Conservation (phyloP, 2,888 invertebrate genomes). For the Ophion ellenae region DNA sequence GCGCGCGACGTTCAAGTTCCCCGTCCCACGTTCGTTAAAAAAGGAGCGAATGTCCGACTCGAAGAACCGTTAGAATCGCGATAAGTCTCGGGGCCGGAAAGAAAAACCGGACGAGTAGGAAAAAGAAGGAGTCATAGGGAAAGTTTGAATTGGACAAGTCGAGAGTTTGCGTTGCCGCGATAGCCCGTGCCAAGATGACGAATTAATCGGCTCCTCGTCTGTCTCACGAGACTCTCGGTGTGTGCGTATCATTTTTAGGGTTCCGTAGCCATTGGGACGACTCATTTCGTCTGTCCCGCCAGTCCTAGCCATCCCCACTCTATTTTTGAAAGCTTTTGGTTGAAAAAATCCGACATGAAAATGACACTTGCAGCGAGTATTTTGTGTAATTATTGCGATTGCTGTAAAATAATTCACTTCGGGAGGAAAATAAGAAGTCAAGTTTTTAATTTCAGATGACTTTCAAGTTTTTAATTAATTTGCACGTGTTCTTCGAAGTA, state of each 20-base stretch:
- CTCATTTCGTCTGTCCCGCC: neutral
- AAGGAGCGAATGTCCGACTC: slow-evolving; percentile 17
- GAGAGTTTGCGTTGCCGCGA: neutral
- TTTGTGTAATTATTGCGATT: too few species aligned
- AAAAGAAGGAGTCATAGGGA: slow-evolving; percentile 5
- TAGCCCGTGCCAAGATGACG: slow-evolving; percentile 10
- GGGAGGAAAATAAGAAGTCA: neutral
- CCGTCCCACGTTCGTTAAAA: slow-evolving; percentile 30
- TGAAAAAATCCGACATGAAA: neutral
- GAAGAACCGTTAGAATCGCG: slow-evolving; percentile 53
- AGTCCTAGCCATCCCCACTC: neutral
- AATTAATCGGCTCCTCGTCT: slow-evolving; percentile 2
- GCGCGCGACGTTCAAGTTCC: slow-evolving; percentile 10
- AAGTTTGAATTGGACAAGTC: neutral
- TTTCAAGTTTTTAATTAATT: neutral
- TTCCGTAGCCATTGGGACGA: neutral
- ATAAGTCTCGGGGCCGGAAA: slow-evolving; percentile 37
- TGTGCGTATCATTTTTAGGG: neutral
- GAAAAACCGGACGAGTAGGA: slow-evolving; percentile 13
- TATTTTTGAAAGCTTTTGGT: neutral
- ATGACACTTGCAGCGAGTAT: neutral
- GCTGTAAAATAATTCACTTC: too few species aligned
- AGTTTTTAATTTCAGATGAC: neutral
- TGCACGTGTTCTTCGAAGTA: neutral
- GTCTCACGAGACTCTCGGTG: neutral